Evolutionary conservation across 2,797 vertebrate species (phyloP).

Genomic region (Sebastes trivittatus): DNA sequence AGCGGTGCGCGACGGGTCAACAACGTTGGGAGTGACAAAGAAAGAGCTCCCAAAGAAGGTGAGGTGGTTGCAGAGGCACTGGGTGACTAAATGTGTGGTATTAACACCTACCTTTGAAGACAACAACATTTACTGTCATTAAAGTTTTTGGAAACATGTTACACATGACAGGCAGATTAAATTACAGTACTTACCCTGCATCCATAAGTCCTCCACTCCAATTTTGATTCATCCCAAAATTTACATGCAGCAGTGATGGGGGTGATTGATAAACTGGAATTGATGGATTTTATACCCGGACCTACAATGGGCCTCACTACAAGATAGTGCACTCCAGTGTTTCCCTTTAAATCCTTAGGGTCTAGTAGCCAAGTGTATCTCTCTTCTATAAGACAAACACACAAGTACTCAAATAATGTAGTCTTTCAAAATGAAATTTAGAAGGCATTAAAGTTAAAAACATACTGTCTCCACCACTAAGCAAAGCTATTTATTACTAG

Average conservation of each 20-base stretch:
- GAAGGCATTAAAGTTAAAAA: background rate
- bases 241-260: constrained; percentile 86
- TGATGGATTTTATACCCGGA: constrained; percentile 77
- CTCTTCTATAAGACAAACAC: constrained; percentile 75
- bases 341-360: constrained; percentile 76
- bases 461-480: background rate
- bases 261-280: constrained; percentile 82
- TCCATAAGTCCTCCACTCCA: constrained; percentile 84
- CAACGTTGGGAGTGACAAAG: constrained; percentile 88
- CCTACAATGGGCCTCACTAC: constrained; percentile 81
- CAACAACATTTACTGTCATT: background rate
- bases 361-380: constrained; percentile 88
- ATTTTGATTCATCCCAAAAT: constrained; percentile 86
- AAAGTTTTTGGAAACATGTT: background rate
- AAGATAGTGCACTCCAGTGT: constrained; percentile 86
- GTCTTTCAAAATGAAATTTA: background rate
- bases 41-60: constrained; percentile 94
- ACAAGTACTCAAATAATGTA: background rate
- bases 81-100: constrained; percentile 79
- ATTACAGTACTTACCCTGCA: constrained; percentile 84
- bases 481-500: background rate
- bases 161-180: background rate
- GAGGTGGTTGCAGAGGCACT: constrained; percentile 93
- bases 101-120: constrained; percentile 85
- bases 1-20: constrained; percentile 85